Percentiles rank a stretch among this genome's conserved stretches.
Evolutionary conservation across 2,113 vertebrate genomes (phyloP).

Genomic region (Xenopus tropicalis): DNA sequence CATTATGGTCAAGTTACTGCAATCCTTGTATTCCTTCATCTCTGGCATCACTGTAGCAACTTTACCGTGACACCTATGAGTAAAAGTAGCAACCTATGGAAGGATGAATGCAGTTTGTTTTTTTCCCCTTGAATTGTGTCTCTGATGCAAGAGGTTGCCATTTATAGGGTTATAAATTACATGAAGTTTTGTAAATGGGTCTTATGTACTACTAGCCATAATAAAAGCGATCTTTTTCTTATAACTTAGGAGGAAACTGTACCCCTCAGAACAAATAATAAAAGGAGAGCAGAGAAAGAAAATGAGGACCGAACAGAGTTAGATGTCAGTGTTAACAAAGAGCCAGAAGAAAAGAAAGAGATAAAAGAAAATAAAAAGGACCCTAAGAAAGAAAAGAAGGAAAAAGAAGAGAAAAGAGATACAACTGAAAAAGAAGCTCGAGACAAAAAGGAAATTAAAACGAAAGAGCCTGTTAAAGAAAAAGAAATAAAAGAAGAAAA

Average conservation of each 20-base stretch:
- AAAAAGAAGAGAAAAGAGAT: slow-evolving; percentile 75
- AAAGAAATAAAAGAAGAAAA: slow-evolving; percentile 80
- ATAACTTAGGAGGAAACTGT: slow-evolving; percentile 71
- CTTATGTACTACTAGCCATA: too few species aligned
- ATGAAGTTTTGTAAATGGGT: too few species aligned
- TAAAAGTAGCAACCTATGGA: too few species aligned
- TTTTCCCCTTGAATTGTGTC: too few species aligned
- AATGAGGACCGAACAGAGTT: slow-evolving; percentile 69
- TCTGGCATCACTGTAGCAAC: too few species aligned
- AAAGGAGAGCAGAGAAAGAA: slow-evolving; percentile 77
- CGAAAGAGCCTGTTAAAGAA: slow-evolving; percentile 73
- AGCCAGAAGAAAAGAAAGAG: slow-evolving; percentile 74
- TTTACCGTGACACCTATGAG: too few species aligned
- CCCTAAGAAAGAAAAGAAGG: slow-evolving; percentile 73
- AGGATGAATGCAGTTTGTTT: too few species aligned
- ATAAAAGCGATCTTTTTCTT: too few species aligned
- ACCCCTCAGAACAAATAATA: slow-evolving; percentile 70
- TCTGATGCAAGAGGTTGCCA: too few species aligned
- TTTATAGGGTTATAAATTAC: too few species aligned
- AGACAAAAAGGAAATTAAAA: slow-evolving; percentile 80
- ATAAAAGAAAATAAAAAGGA: slow-evolving; percentile 72
- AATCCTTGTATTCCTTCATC: too few species aligned
- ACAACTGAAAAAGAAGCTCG: slow-evolving; percentile 74
- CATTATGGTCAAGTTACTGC: too few species aligned
- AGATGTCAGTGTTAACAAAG: slow-evolving; percentile 70